These are phyloP conservation scores for Conger conger DNA, from an alignment of 2,113 vertebrate genomes.

Conservation along the genomic window DNA sequence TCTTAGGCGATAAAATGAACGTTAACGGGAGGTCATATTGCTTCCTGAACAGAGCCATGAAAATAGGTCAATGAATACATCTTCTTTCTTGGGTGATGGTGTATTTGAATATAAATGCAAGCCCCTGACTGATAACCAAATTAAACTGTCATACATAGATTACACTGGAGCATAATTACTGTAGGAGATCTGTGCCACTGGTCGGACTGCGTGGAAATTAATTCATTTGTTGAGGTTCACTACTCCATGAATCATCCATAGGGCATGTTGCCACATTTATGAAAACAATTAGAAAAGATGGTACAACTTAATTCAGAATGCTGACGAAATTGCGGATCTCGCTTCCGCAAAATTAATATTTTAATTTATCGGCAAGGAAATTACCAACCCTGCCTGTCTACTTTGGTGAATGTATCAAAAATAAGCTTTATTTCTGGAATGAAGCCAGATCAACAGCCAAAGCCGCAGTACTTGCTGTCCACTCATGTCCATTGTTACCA, in stretches of 20 bases:
- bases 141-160: constrained; percentile 25
- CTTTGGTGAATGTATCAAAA: neutral
- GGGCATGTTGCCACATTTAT: neutral
- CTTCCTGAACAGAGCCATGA: constrained; percentile 12
- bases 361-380: neutral
- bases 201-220: constrained; percentile 15
- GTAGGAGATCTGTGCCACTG: constrained; percentile 9
- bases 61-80: constrained; percentile 18
- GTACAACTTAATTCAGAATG: neutral
- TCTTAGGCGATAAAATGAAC: too few species aligned
- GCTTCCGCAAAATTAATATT: neutral
- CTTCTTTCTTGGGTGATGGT: neutral
- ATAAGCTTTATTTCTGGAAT: neutral
- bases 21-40: neutral
- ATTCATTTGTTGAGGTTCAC: constrained; percentile 24
- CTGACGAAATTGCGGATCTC: neutral
- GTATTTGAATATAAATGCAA: constrained; percentile 26
- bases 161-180: constrained; percentile 16
- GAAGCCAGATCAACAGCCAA: neutral
- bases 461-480: neutral
- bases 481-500: neutral
- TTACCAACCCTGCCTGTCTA: neutral
- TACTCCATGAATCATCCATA: constrained; percentile 23
- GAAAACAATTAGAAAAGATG: neutral
- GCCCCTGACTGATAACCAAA: constrained; percentile 11